A percentile compares a stretch with the other conserved stretches of the same genome.
phyloP scores from a whole-genome alignment of 2,113 vertebrate species.

The Acinonyx jubatus region DNA sequence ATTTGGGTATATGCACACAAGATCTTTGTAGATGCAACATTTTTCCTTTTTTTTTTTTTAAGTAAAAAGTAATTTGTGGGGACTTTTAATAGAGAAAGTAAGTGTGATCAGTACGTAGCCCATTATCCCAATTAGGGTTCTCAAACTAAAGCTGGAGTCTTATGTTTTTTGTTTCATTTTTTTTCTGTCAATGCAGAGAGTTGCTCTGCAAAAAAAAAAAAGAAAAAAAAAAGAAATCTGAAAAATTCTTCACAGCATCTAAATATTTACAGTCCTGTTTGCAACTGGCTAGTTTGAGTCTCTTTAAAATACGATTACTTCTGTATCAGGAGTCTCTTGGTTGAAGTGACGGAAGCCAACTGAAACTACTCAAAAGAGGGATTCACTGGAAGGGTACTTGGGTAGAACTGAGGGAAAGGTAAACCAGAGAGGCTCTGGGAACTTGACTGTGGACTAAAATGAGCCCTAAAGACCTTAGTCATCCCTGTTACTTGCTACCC shows the following conservation, averaged over 20 bases:
- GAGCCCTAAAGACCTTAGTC: neutral
- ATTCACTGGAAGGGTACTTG: neutral
- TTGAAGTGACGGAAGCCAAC: neutral
- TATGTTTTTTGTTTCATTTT: neutral
- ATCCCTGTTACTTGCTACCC: too few relatives aligned
- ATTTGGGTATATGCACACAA: neutral
- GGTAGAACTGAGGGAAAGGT: neutral
- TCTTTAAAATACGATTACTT: neutral
- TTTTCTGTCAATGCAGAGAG: neutral
- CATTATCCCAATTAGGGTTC: neutral
- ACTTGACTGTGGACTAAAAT: neutral
- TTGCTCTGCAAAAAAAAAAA: neutral
- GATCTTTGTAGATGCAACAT: neutral
- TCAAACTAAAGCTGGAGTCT: constrained; percentile 7
- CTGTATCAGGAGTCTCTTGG: neutral
- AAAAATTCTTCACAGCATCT: neutral
- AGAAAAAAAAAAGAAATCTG: neutral
- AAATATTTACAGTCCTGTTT: neutral
- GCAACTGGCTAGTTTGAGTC: neutral
- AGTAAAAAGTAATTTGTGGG: constrained; percentile 2
- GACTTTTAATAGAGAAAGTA: constrained; percentile 29
- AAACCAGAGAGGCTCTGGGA: neutral
- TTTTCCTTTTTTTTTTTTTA: neutral
- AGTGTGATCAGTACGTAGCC: neutral
- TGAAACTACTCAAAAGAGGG: neutral